Percentiles rank a stretch among this genome's conserved stretches.
Conservation (phyloP, 2,797 vertebrate genomes). For the Sebastes melanostomus region DNA sequence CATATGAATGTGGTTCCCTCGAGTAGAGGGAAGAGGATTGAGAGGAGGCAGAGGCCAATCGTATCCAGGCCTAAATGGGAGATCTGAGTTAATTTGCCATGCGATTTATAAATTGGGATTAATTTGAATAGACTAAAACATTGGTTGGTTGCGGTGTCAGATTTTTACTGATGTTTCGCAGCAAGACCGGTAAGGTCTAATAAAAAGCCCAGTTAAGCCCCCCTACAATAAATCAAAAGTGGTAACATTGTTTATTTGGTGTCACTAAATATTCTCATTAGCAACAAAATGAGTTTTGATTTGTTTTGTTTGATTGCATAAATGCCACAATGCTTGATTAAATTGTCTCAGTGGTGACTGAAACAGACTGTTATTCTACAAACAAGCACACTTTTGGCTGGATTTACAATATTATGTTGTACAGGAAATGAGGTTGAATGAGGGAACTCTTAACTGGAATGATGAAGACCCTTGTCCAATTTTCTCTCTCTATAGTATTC, state of each 20-base stretch:
- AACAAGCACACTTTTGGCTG: background rate
- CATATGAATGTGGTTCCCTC: constrained; percentile 60
- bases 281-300: constrained; percentile 35
- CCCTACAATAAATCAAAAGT: background rate
- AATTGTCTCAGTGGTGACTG: constrained; percentile 12
- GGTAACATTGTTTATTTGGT: constrained; percentile 23
- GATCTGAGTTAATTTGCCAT: constrained; percentile 74
- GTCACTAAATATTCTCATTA: constrained; percentile 42
- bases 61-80: constrained; percentile 60
- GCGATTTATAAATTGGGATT: constrained; percentile 63
- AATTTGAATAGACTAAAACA: constrained; percentile 62
- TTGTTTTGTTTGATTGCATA: constrained; percentile 39
- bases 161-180: constrained; percentile 44
- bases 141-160: constrained; percentile 53
- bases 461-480: background rate
- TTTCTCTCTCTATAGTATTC: background rate
- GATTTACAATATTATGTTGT: background rate
- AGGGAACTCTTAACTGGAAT: background rate
- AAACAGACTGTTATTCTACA: background rate
- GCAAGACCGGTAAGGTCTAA: background rate
- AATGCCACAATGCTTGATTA: constrained; percentile 28
- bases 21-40: constrained; percentile 59
- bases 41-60: constrained; percentile 63
- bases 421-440: background rate
- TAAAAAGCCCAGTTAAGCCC: background rate